These are phyloP conservation scores for Caerostris darwini DNA, from an alignment of 1,140 invertebrate species.

Conservation along the genomic window DNA sequence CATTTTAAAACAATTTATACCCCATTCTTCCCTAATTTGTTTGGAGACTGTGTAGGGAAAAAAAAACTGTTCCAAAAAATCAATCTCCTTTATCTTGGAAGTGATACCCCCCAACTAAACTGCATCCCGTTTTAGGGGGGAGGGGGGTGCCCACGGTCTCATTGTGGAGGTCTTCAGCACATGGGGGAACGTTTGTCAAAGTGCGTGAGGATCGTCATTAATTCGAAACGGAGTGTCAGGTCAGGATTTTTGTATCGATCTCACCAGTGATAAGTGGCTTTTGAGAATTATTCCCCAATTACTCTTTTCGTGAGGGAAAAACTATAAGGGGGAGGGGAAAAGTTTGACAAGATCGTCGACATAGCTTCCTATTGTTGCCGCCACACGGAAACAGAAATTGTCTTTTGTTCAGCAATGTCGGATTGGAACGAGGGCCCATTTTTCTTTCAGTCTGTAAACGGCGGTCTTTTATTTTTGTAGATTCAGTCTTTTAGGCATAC, in stretches of 20 bases:
- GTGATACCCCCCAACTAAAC: slow-evolving; percentile 59
- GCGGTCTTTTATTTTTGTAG: slow-evolving; percentile 20
- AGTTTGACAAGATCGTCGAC: slow-evolving; percentile 74
- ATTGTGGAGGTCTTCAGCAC: slow-evolving; percentile 57
- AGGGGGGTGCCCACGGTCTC: slow-evolving; percentile 50
- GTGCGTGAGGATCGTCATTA: slow-evolving; percentile 64
- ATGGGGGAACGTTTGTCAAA: slow-evolving; percentile 56
- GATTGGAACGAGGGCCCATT: slow-evolving; percentile 58
- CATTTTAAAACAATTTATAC: slow-evolving; percentile 66
- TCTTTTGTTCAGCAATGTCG: slow-evolving; percentile 68
- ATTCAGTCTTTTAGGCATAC: slow-evolving; percentile 11
- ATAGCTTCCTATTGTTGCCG: slow-evolving; percentile 68
- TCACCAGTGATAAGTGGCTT: slow-evolving; percentile 70
- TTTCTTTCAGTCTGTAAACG: slow-evolving; percentile 36
- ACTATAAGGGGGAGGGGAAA: slow-evolving; percentile 41
- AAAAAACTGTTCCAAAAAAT: slow-evolving; percentile 17
- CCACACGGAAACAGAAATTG: slow-evolving; percentile 69
- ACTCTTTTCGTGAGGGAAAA: slow-evolving; percentile 63
- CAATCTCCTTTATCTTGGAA: slow-evolving; percentile 55
- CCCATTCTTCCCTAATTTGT: slow-evolving; percentile 49
- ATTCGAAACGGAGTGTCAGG: slow-evolving; percentile 69
- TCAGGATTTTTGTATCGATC: slow-evolving; percentile 76
- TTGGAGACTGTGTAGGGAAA: background rate
- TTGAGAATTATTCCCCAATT: slow-evolving; percentile 76
- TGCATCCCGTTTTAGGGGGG: slow-evolving; percentile 42